phyloP scores from a whole-genome alignment of 2,888 invertebrate genomes.

The Campoletis raptor region DNA sequence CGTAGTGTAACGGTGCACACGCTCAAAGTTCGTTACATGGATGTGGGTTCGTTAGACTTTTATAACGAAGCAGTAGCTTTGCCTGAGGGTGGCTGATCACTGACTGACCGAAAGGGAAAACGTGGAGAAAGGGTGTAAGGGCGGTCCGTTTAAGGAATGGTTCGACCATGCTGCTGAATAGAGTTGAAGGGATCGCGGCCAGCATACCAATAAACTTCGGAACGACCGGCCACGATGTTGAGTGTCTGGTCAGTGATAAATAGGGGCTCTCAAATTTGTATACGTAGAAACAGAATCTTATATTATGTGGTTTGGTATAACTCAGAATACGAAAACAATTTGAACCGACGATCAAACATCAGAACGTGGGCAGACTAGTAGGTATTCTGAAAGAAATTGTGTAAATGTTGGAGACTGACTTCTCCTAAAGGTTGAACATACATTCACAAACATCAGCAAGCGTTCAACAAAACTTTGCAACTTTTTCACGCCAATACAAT shows the following conservation, averaged over 20 bases:
- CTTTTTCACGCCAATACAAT: neutral
- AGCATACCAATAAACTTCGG: constrained; percentile 27
- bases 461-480: constrained; percentile 1
- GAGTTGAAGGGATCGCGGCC: constrained; percentile 61
- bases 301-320: constrained; percentile 5
- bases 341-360: constrained; percentile 29
- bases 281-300: constrained; percentile 31
- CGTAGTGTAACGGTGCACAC: constrained; percentile 1
- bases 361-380: constrained; percentile 48
- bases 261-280: constrained; percentile 68
- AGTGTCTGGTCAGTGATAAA: constrained; percentile 74
- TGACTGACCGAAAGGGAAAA: constrained; percentile 36
- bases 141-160: constrained; percentile 75
- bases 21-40: constrained; percentile 11
- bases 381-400: constrained; percentile 33
- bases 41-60: constrained; percentile 57
- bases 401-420: constrained; percentile 13
- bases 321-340: constrained; percentile 32
- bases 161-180: constrained; percentile 74
- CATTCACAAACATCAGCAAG: neutral
- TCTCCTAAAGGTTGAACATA: neutral
- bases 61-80: constrained; percentile 60
- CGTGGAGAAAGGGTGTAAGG: constrained; percentile 43
- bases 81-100: constrained; percentile 46
- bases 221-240: constrained; percentile 59